Conservation (phyloP, 1,140 invertebrate species). For the Helicoverpa zea region DNA sequence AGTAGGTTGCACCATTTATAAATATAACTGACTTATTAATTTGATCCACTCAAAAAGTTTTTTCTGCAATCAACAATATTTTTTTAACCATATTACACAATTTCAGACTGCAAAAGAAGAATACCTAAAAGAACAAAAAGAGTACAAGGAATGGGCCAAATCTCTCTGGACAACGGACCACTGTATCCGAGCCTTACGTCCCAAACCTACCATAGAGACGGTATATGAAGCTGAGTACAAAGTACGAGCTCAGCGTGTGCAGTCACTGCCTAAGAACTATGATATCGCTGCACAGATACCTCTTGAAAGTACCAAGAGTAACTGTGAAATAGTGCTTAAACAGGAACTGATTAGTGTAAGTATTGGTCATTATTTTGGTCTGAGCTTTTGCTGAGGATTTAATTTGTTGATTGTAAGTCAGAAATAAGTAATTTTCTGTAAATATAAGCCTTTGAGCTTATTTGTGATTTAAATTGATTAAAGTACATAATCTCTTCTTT, state of each 20-base stretch:
- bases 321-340: constrained; percentile 61
- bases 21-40: too few relatives aligned
- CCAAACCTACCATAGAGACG: constrained; percentile 70
- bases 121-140: constrained; percentile 76
- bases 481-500: too few relatives aligned
- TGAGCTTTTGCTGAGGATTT: too few relatives aligned
- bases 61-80: too few relatives aligned
- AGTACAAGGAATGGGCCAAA: constrained; percentile 77
- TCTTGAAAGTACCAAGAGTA: constrained; percentile 53
- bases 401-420: too few relatives aligned
- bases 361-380: too few relatives aligned
- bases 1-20: too few relatives aligned
- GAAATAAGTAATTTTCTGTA: too few relatives aligned
- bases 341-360: constrained; percentile 69
- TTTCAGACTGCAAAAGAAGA: constrained; percentile 69
- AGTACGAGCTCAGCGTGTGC: constrained; percentile 63
- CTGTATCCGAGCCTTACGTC: constrained; percentile 70
- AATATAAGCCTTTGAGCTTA: too few relatives aligned
- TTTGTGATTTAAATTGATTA: too few relatives aligned
- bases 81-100: neutral
- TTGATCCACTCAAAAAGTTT: too few relatives aligned
- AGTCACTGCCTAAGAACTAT: constrained; percentile 67
- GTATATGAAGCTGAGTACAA: constrained; percentile 75
- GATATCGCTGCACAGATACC: constrained; percentile 77
- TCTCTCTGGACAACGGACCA: constrained; percentile 67